These are phyloP conservation scores for Eclectus roratus DNA, from an alignment of 2,113 vertebrate genomes.

Conservation along the genomic window DNA sequence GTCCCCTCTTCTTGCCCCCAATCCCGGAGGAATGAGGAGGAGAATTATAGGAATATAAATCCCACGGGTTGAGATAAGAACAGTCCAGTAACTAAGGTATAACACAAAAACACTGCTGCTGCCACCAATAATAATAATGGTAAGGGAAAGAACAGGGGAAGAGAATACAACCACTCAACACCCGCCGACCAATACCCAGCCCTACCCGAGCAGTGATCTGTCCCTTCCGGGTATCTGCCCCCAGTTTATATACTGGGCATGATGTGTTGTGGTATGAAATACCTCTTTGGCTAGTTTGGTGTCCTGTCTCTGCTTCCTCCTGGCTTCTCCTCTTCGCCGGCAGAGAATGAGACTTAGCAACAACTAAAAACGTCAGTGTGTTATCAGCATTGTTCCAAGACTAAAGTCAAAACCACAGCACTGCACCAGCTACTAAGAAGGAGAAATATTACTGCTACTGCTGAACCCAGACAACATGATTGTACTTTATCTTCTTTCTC, in stretches of 20 bases:
- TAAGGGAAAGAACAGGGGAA: background rate
- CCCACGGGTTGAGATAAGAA: background rate
- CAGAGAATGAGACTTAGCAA: background rate
- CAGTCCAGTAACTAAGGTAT: background rate
- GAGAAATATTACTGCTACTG: background rate
- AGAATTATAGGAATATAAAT: background rate
- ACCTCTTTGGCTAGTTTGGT: background rate
- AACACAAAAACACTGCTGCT: background rate
- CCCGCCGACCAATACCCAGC: accelerated
- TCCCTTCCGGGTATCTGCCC: background rate
- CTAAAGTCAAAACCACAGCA: background rate
- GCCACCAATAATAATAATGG: background rate
- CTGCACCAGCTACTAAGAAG: background rate
- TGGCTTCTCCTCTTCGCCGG: background rate
- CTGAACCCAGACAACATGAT: background rate
- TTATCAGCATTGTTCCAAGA: background rate
- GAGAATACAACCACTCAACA: background rate
- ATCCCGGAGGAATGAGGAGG: background rate
- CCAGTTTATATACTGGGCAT: background rate
- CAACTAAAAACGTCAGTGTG: background rate
- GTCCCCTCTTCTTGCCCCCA: background rate
- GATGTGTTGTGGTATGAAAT: background rate
- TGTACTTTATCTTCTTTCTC: background rate
- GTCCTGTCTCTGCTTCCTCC: background rate
- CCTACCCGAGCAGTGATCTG: background rate